phyloP scores from a whole-genome alignment of 1,140 invertebrate genomes.

The Rhyacophila brunnea region DNA sequence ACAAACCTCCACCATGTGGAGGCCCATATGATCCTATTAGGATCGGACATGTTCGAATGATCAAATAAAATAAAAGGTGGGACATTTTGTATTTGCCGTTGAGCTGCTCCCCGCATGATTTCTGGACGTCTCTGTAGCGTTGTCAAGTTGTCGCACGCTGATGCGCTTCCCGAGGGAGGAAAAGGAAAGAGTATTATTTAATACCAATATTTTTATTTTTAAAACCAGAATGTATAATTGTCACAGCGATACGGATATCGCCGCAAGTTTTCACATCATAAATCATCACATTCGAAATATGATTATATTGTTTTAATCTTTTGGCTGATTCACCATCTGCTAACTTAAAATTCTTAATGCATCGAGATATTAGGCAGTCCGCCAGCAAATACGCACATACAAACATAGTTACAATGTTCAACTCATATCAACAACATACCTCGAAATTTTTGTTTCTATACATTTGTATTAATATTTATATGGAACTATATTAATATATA shows the following conservation, averaged over 20 bases:
- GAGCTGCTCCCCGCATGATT: no score
- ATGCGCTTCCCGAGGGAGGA: not conserved
- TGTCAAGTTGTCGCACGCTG: no score
- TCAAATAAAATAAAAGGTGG: no score
- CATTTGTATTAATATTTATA: slow-evolving; percentile 18
- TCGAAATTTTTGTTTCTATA: slow-evolving; percentile 18
- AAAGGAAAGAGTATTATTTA: slow-evolving; percentile 14
- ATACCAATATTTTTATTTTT: slow-evolving; percentile 37
- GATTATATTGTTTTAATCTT: slow-evolving; percentile 16
- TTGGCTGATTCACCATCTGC: slow-evolving; percentile 22
- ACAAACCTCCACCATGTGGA: no score
- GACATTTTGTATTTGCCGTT: no score
- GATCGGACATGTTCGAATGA: no score
- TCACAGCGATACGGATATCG: slow-evolving; percentile 18
- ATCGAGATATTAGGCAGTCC: slow-evolving; percentile 13
- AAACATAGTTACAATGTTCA: slow-evolving; percentile 28
- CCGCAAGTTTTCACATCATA: slow-evolving; percentile 15
- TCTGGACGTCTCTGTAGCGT: no score
- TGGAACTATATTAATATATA: slow-evolving; percentile 20
- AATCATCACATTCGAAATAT: slow-evolving; percentile 26
- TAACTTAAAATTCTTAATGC: slow-evolving; percentile 22
- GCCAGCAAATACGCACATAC: slow-evolving; percentile 11
- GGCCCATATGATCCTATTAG: no score
- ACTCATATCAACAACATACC: slow-evolving; percentile 8
- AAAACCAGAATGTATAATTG: slow-evolving; percentile 37